phyloP scores from a whole-genome alignment of 1,140 invertebrate species.

The Phymorhynchus buccinoides region DNA sequence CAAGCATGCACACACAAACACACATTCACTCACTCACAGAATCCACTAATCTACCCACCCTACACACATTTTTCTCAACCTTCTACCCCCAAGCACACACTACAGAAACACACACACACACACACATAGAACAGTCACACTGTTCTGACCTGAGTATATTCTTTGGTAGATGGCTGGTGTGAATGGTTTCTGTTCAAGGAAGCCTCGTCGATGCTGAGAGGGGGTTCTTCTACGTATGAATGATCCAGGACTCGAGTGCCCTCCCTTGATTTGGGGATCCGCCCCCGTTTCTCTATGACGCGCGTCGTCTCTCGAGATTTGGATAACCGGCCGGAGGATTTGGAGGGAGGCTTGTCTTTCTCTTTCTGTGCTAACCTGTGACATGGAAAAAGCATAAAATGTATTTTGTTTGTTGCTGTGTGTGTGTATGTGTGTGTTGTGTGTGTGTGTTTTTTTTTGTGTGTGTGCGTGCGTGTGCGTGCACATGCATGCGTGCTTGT shows the following conservation, averaged over 20 bases:
- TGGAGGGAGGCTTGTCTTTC: not conserved
- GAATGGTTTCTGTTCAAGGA: not conserved
- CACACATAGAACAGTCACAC: too few species aligned
- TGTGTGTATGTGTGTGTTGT: too few species aligned
- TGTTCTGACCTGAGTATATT: not conserved
- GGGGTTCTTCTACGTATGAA: not conserved
- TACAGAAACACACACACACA: too few species aligned
- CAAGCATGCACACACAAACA: too few species aligned
- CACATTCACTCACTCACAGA: too few species aligned
- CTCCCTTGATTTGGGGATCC: constrained; percentile 18
- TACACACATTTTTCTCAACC: too few species aligned
- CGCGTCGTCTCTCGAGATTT: constrained; percentile 15
- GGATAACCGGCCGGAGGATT: not conserved
- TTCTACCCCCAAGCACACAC: too few species aligned
- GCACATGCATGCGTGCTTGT: too few species aligned
- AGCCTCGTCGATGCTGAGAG: not conserved
- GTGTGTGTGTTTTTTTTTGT: too few species aligned
- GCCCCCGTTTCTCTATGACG: constrained; percentile 1
- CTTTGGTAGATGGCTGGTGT: not conserved
- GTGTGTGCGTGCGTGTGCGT: too few species aligned
- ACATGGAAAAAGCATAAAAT: too few species aligned
- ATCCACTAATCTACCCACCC: too few species aligned
- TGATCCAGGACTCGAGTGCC: not conserved
- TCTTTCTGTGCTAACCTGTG: constrained; percentile 5
- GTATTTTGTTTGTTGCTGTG: not conserved